These are phyloP conservation scores for Monomorium pharaonis DNA, from an alignment of 1,140 invertebrate genomes.

Conservation along the genomic window DNA sequence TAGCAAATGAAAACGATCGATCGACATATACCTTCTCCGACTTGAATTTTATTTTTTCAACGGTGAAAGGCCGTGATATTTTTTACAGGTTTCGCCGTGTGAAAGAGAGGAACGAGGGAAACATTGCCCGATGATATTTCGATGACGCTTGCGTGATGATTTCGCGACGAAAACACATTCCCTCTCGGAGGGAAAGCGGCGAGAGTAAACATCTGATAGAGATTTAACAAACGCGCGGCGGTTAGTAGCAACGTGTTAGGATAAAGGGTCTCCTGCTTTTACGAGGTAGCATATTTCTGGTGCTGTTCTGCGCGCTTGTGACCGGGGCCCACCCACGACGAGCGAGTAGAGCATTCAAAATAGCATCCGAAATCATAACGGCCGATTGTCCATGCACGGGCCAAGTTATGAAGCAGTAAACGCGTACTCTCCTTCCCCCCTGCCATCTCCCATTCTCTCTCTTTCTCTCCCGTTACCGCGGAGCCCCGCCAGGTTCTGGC, in stretches of 20 bases:
- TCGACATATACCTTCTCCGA: background rate
- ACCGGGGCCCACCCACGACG: slow-evolving; percentile 79
- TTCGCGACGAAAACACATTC: slow-evolving; percentile 17
- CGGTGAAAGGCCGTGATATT: background rate
- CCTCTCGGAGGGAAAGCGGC: background rate
- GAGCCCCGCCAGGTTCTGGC: background rate
- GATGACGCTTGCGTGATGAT: background rate
- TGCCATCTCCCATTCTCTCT: slow-evolving; percentile 37
- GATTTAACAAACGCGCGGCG: slow-evolving; percentile 29
- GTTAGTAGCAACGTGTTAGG: slow-evolving; percentile 59
- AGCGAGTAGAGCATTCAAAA: slow-evolving; percentile 80
- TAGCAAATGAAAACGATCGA: slow-evolving; percentile 38
- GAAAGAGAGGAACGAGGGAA: background rate
- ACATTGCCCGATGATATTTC: background rate
- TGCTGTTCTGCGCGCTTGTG: slow-evolving; percentile 76
- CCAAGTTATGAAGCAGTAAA: slow-evolving; percentile 85
- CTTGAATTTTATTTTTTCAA: background rate
- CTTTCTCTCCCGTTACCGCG: slow-evolving; percentile 29
- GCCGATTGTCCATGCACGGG: slow-evolving; percentile 82
- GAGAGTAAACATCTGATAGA: slow-evolving; percentile 55
- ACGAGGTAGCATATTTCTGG: slow-evolving; percentile 85
- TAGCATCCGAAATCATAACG: slow-evolving; percentile 85
- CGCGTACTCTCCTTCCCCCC: slow-evolving; percentile 62
- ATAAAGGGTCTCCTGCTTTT: slow-evolving; percentile 80
- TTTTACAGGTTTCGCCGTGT: background rate